A percentile compares a stretch with the other conserved stretches of the same genome.
Evolutionary conservation across 2,888 invertebrate genomes (phyloP).

Genomic region (Julus scanicus): DNA sequence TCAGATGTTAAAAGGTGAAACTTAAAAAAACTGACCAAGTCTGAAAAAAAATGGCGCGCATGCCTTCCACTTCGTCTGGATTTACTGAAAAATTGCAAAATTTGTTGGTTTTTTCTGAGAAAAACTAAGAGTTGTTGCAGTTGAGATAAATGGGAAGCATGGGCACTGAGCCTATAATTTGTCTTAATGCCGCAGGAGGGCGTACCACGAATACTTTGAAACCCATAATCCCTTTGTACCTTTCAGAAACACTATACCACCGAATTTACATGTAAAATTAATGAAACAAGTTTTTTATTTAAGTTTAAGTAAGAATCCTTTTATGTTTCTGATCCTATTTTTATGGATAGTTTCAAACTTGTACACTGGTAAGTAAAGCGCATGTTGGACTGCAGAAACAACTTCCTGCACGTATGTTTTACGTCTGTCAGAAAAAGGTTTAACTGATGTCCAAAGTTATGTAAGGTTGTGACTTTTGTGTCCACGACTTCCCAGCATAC

Average conservation of each 20-base stretch:
- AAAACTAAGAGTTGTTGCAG: not conserved
- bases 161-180: not conserved
- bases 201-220: not conserved
- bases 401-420: not conserved
- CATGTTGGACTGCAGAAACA: not conserved
- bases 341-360: no score
- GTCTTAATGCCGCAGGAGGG: slow-evolving; percentile 25
- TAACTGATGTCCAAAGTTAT: not conserved
- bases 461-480: not conserved
- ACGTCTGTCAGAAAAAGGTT: not conserved
- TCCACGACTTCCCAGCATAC: not conserved
- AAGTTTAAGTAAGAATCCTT: no score
- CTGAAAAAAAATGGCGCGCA: not conserved
- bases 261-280: not conserved
- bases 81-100: slow-evolving; percentile 6
- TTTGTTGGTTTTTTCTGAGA: not conserved
- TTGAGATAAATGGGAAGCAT: not conserved
- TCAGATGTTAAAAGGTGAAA: slow-evolving; percentile 1
- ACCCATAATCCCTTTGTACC: not conserved
- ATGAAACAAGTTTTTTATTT: not conserved
- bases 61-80: not conserved
- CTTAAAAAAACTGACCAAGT: not conserved
- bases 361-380: no score
- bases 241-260: not conserved
- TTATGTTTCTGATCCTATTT: no score